A percentile compares a stretch with the other conserved stretches of the same genome.
Conservation (phyloP, 2,113 vertebrate species). For the Microcebus griseorufus region DNA sequence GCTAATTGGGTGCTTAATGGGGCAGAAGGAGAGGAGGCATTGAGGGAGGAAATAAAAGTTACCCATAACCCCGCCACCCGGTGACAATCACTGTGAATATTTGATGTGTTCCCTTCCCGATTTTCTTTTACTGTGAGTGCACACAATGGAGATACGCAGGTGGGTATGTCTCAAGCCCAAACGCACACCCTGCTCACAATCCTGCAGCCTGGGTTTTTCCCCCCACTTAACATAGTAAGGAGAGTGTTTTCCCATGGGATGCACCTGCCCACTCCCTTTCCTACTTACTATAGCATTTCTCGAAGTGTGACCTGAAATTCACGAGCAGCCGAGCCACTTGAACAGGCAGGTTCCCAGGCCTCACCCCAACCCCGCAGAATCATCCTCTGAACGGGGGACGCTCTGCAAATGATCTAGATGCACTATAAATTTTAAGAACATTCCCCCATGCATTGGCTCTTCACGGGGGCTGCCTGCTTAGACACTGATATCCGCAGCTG, state of each 20-base stretch:
- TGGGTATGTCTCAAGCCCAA: not conserved
- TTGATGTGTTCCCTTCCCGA: not conserved
- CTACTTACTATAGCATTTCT: fast-evolving
- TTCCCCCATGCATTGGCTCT: not conserved
- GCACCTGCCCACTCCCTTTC: not conserved
- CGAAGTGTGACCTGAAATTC: not conserved
- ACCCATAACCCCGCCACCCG: not conserved
- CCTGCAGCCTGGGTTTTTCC: not conserved
- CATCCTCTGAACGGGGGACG: not conserved
- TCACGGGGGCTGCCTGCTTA: fast-evolving
- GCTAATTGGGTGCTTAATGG: not conserved
- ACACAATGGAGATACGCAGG: not conserved
- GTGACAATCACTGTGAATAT: fast-evolving
- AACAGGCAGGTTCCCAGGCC: not conserved
- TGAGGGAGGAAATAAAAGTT: not conserved
- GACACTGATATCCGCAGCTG: not conserved
- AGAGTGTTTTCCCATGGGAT: not conserved
- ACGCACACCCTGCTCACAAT: not conserved
- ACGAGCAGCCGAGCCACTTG: not conserved
- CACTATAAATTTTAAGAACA: not conserved
- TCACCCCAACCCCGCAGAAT: not conserved
- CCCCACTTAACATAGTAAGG: not conserved
- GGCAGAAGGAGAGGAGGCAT: fast-evolving
- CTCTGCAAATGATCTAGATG: no score
- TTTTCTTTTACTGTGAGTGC: not conserved